Evolutionary conservation across 2,888 invertebrate genomes (phyloP).

Genomic region (Mesorhabditis sp.): DNA sequence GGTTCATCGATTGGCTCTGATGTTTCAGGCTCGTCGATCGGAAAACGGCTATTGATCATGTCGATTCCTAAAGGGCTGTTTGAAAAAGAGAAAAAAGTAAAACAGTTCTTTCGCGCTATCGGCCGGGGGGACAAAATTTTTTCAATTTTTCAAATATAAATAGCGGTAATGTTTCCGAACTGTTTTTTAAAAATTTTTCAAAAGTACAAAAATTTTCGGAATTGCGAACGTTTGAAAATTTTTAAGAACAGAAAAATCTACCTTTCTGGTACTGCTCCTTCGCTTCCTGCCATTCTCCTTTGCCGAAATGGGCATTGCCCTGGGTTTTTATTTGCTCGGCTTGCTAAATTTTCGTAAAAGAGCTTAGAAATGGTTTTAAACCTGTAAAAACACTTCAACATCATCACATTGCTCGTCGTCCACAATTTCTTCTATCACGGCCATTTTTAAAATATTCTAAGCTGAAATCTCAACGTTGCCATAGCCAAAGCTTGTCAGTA

Average conservation of each 20-base stretch:
- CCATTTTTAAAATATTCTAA: conserved; percentile 17
- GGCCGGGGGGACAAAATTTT: no score
- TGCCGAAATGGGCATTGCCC: conserved; percentile 39
- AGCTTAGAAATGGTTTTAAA: not conserved
- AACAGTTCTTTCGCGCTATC: no score
- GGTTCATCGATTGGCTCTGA: not conserved
- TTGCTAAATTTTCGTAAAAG: not conserved
- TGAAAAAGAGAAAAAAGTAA: no score
- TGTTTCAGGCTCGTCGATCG: not conserved
- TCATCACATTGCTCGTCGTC: conserved; percentile 18
- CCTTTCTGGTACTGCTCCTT: conserved; percentile 20
- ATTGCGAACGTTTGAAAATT: no score
- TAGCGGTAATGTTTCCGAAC: no score
- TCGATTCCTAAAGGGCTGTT: no score
- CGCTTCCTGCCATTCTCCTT: conserved; percentile 33
- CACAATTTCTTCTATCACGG: conserved; percentile 27
- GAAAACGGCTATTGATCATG: not conserved
- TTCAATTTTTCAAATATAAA: no score
- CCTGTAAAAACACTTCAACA: conserved; percentile 2
- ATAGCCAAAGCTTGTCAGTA: no score
- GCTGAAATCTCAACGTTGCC: no score
- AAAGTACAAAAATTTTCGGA: no score
- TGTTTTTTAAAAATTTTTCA: no score
- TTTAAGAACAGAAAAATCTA: not conserved
- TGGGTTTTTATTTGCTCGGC: conserved; percentile 23